Evolutionary conservation across 2,888 invertebrate species (phyloP).

Genomic region (Acronicta alni): DNA sequence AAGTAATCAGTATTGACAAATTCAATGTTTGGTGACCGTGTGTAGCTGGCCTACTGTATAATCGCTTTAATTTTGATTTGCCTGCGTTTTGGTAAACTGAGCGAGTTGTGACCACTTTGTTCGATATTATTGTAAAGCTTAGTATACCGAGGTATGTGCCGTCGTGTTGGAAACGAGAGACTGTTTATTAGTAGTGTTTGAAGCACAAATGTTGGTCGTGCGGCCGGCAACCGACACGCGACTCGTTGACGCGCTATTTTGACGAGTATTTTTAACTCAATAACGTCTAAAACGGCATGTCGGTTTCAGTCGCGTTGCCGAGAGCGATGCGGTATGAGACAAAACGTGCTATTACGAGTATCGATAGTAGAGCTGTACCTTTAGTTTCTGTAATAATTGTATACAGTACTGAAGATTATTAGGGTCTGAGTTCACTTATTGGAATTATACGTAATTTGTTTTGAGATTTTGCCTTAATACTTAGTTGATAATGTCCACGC

Average conservation of each 20-base stretch:
- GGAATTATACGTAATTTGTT: constrained; percentile 32
- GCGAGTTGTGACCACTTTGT: constrained; percentile 54
- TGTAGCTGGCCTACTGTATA: constrained; percentile 71
- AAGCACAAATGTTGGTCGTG: constrained; percentile 67
- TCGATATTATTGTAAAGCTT: constrained; percentile 58
- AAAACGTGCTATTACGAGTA: constrained; percentile 52
- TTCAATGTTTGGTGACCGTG: constrained; percentile 53
- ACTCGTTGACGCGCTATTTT: constrained; percentile 47
- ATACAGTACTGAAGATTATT: constrained; percentile 50
- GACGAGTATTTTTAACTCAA: constrained; percentile 53
- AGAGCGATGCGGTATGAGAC: constrained; percentile 40
- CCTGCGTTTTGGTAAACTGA: constrained; percentile 29
- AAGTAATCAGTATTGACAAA: constrained; percentile 62
- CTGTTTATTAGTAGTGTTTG: constrained; percentile 73
- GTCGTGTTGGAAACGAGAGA: constrained; percentile 69
- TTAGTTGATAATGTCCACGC: constrained; percentile 31
- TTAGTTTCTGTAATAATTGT: constrained; percentile 55
- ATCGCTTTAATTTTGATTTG: constrained; percentile 58
- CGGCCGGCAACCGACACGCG: constrained; percentile 38
- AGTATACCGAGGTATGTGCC: constrained; percentile 60
- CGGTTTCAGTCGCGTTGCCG: constrained; percentile 36
- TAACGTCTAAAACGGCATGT: constrained; percentile 55
- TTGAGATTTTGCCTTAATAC: constrained; percentile 35
- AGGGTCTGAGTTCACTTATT: constrained; percentile 37
- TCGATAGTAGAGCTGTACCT: constrained; percentile 42